Evolutionary conservation across 1,140 invertebrate genomes (phyloP), one percentile per base, ranked within the genome.

Genomic region (Ooceraea biroi): DNA sequence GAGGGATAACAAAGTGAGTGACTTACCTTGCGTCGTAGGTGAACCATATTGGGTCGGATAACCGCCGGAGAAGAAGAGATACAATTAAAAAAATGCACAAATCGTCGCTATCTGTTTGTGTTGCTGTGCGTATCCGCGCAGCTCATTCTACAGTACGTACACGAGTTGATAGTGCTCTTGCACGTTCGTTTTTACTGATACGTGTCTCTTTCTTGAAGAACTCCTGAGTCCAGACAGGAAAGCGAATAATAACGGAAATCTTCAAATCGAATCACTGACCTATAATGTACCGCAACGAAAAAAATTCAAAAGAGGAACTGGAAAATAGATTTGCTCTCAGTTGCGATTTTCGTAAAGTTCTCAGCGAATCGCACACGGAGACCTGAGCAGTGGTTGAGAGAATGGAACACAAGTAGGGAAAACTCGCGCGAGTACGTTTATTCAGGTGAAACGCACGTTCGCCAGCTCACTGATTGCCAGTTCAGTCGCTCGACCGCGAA

Each of bases 11-110:
- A 36, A 36, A 36, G 2, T 50, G n/a, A 1, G 22, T 48, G 8
- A 87, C 87, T 58, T 90, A 92, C 93, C 90, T 93, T 93, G 27
- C 84, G 87, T 36, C 91, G 89, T 12, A 91, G 41, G 3, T 93
- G 91, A 82, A 93, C 90, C 93, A 93, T 93, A 60, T 72, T 92
- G 76, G 52, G 8, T 12, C 0, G 14, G 41, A 30, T 30, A 30
- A 10, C 8, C 30, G 41, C 0, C 4, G 4, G 12, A 55, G 2
- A 61, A n/a, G 25, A 30, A 7, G 2, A 66, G 1, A 41, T 3
- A 50, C 0, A 11, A 22, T 66, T 19, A 65, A 36, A 0, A 17
- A 0, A n/a, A 55, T 0, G 17, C 44, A 55, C 60, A 36, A 10
- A 25, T 66, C 1, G 27, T 66, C 25, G 14, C 30, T 52, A 17